A percentile compares a stretch with the other conserved stretches of the same genome.
Evolutionary conservation across 23 tunicate species (phyloP).

Genomic region (Clavelina lepadiformis): DNA sequence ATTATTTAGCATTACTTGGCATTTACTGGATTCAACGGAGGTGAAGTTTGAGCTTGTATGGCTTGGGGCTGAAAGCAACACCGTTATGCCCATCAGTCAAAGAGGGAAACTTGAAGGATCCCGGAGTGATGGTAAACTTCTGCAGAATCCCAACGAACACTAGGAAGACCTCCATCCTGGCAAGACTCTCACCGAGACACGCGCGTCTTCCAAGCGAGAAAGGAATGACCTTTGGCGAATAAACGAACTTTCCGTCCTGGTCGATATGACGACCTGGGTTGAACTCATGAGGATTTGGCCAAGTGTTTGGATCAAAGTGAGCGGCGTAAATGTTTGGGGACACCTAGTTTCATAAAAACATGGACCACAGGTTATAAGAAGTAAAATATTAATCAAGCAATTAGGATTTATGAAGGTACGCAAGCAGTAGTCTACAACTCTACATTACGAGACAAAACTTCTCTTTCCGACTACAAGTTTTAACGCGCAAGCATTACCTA

Average conservation of each 20-base stretch:
- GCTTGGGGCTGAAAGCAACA: conserved; percentile 1
- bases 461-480: too few species aligned
- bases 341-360: too few species aligned
- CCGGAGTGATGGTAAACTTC: conserved; percentile 11
- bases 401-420: too few species aligned
- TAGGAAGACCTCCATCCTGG: conserved; percentile 29
- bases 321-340: conserved; percentile 27
- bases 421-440: too few species aligned
- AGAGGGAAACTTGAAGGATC: background rate
- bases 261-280: conserved; percentile 32
- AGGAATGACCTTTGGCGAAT: conserved; percentile 23
- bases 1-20: too few species aligned
- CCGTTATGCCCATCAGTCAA: background rate
- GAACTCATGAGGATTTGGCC: conserved; percentile 16
- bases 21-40: too few species aligned
- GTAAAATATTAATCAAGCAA: too few species aligned
- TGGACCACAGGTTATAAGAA: too few species aligned
- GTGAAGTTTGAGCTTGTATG: background rate
- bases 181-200: conserved; percentile 34
- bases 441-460: too few species aligned
- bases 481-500: too few species aligned
- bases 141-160: conserved; percentile 19
- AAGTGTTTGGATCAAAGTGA: conserved; percentile 13
- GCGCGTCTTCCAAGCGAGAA: conserved; percentile 32
- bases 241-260: conserved; percentile 30